Conservation (phyloP, 1,140 invertebrate species). For the Eriocheir sinensis region DNA sequence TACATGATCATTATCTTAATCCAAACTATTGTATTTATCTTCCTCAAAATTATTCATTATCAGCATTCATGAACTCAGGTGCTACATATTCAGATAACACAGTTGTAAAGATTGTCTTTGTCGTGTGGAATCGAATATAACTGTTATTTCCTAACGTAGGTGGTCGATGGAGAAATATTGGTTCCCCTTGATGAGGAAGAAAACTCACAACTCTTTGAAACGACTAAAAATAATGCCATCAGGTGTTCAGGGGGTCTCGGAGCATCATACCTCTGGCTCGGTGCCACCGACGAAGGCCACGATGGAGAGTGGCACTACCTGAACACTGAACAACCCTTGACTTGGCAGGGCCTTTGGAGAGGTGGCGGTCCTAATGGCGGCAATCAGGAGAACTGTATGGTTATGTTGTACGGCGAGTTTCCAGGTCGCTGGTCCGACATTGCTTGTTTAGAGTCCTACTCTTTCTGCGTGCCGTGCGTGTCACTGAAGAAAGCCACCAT, state of each 20-base stretch:
- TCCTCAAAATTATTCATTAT: too few relatives aligned
- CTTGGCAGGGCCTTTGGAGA: conserved; percentile 61
- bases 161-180: conserved; percentile 31
- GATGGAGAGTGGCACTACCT: conserved; percentile 51
- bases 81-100: too few relatives aligned
- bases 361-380: conserved; percentile 66
- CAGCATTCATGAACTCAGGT: too few relatives aligned
- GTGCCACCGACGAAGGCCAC: conserved; percentile 32
- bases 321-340: not conserved
- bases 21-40: too few relatives aligned
- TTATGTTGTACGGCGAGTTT: conserved; percentile 57
- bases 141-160: too few relatives aligned
- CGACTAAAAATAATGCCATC: not conserved
- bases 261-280: conserved; percentile 61
- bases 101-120: too few relatives aligned
- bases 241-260: conserved; percentile 51
- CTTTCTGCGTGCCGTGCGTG: conserved; percentile 69
- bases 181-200: conserved; percentile 41
- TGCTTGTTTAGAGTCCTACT: conserved; percentile 61
- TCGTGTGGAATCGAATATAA: too few relatives aligned
- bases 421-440: conserved; percentile 68
- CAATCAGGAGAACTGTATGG: conserved; percentile 65
- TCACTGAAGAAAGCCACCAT: not conserved
- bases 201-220: conserved; percentile 55
- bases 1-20: too few relatives aligned